Evolutionary conservation across 2,888 invertebrate species (phyloP).

Genomic region (Agrotis clavis): DNA sequence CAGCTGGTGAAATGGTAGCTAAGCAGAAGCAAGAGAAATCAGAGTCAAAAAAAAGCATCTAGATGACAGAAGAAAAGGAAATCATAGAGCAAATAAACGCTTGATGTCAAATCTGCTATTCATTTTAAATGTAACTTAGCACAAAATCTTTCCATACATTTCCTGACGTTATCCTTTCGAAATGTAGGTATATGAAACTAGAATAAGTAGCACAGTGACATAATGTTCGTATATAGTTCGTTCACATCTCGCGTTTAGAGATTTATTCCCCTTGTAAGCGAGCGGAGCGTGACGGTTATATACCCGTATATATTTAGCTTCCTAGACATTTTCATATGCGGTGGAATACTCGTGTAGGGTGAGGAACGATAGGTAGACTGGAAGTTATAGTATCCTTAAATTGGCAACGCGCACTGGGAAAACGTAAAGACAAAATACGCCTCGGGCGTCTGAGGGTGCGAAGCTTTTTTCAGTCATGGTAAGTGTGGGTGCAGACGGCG

Average conservation of each 20-base stretch:
- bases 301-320: background rate
- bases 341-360: conserved; percentile 1
- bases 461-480: no score
- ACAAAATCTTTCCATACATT: conserved; percentile 7
- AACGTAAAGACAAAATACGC: no score
- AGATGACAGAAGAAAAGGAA: no score
- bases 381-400: background rate
- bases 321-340: conserved; percentile 25
- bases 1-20: no score
- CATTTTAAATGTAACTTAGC: background rate
- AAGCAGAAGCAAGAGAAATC: no score
- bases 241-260: conserved; percentile 24
- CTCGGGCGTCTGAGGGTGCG: no score
- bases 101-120: background rate
- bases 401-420: background rate
- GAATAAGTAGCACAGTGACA: conserved; percentile 4
- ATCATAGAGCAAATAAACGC: background rate
- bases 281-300: conserved; percentile 17
- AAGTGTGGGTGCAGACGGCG: no score
- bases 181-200: conserved; percentile 29
- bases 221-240: conserved; percentile 21
- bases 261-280: conserved; percentile 40
- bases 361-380: background rate
- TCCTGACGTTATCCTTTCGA: background rate
- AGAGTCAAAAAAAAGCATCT: no score